Conservation (phyloP, 2,113 vertebrate species). For the Rana temporaria region DNA sequence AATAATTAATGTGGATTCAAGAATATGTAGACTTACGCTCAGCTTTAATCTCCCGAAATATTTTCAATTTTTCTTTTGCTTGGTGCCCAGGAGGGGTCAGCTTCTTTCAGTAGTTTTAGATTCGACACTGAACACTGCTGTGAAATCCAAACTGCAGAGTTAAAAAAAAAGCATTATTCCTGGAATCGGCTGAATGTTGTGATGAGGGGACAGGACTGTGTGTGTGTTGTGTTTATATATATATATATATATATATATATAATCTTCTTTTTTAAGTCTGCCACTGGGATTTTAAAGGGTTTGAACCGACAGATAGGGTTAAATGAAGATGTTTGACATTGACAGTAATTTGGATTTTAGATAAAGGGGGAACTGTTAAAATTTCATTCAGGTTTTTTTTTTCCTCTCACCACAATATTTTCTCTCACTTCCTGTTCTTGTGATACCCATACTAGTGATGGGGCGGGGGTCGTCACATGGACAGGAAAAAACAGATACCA, state of each 20-base stretch:
- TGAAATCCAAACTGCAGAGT: not conserved
- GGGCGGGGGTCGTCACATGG: too few relatives aligned
- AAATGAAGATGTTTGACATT: too few relatives aligned
- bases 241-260: not conserved
- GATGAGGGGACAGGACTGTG: not conserved
- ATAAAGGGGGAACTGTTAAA: too few relatives aligned
- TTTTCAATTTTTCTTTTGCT: slow-evolving; percentile 14
- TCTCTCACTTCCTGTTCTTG: too few relatives aligned
- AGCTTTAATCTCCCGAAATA: slow-evolving; percentile 57
- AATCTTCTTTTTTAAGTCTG: too few relatives aligned
- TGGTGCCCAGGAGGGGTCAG: slow-evolving; percentile 29
- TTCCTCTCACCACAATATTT: too few relatives aligned
- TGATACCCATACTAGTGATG: too few relatives aligned
- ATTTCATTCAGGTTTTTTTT: too few relatives aligned
- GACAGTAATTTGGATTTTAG: too few relatives aligned
- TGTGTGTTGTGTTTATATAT: not conserved
- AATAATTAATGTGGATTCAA: slow-evolving; percentile 60
- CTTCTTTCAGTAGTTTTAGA: not conserved
- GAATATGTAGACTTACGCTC: not conserved
- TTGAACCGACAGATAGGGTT: too few relatives aligned
- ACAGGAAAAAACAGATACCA: too few relatives aligned
- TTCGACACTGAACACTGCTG: not conserved
- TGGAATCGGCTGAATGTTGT: not conserved
- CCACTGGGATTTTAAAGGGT: too few relatives aligned
- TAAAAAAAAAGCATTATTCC: slow-evolving; percentile 3